Evolutionary conservation across 2,888 invertebrate genomes (phyloP).

Genomic region (Miltochrista miniata): DNA sequence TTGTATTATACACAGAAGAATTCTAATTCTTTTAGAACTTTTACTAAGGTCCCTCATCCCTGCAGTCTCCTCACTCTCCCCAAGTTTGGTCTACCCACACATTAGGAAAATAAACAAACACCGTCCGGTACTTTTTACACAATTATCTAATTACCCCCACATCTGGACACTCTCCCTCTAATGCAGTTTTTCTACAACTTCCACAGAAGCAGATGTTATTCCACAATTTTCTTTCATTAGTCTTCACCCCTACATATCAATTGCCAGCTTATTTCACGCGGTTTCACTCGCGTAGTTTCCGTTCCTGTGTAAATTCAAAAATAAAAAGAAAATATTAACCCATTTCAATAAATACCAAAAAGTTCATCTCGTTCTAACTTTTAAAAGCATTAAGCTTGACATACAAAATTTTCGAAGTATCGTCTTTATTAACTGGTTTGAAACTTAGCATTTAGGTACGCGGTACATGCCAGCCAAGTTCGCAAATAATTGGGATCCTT

Average conservation of each 20-base stretch:
- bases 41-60: neutral
- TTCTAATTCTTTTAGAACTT: too few species aligned
- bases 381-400: constrained; percentile 2
- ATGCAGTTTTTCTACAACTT: constrained; percentile 8
- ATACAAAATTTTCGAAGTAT: constrained; percentile 12
- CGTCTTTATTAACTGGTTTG: constrained; percentile 16
- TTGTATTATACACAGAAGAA: too few species aligned
- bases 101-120: constrained; percentile 1
- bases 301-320: too few species aligned
- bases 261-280: too few species aligned
- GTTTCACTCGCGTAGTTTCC: too few species aligned
- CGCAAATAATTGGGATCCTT: neutral
- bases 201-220: constrained; percentile 1
- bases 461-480: neutral
- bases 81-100: neutral
- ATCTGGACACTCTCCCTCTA: constrained; percentile 11
- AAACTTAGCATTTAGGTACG: constrained; percentile 1
- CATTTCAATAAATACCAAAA: neutral
- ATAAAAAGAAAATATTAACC: too few species aligned
- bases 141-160: constrained; percentile 5
- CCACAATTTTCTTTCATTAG: neutral
- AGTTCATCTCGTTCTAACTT: constrained; percentile 2
- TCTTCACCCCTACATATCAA: neutral
- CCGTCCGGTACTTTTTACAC: neutral
- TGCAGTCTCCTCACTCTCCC: neutral